phyloP scores from a whole-genome alignment of 2,113 vertebrate genomes.

The Oryzias woworae region DNA sequence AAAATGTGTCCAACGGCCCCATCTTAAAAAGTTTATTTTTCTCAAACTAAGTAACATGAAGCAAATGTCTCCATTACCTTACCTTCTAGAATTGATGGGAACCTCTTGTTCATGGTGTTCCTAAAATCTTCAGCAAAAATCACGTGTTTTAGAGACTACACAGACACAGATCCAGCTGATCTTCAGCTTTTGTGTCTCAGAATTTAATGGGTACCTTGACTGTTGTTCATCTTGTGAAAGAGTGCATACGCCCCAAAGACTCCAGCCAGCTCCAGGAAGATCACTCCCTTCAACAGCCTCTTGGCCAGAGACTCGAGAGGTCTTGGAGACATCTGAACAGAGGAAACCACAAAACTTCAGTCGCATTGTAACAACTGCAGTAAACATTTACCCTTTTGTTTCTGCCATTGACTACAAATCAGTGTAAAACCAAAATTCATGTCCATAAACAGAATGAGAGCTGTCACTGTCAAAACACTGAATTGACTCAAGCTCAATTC shows the following conservation, averaged over 20 bases:
- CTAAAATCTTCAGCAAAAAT: constrained; percentile 79
- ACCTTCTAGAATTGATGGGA: constrained; percentile 84
- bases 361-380: no score
- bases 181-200: no score
- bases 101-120: constrained; percentile 75
- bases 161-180: neutral
- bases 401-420: no score
- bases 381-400: no score
- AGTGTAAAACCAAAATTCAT: no score
- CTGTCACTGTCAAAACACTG: no score
- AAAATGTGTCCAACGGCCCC: no score
- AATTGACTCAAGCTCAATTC: no score
- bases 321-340: constrained; percentile 52
- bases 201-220: constrained; percentile 58
- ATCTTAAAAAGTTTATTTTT: neutral
- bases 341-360: neutral
- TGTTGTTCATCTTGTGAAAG: constrained; percentile 74
- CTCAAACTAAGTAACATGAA: neutral
- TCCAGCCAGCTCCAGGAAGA: constrained; percentile 72
- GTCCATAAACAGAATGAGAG: no score
- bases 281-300: constrained; percentile 69
- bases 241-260: constrained; percentile 69
- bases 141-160: neutral
- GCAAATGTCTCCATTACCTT: neutral
- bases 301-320: constrained; percentile 49